Base-by-base conservation (phyloP, 2,888 invertebrate genomes). In the Danaus chrysippus region DNA sequence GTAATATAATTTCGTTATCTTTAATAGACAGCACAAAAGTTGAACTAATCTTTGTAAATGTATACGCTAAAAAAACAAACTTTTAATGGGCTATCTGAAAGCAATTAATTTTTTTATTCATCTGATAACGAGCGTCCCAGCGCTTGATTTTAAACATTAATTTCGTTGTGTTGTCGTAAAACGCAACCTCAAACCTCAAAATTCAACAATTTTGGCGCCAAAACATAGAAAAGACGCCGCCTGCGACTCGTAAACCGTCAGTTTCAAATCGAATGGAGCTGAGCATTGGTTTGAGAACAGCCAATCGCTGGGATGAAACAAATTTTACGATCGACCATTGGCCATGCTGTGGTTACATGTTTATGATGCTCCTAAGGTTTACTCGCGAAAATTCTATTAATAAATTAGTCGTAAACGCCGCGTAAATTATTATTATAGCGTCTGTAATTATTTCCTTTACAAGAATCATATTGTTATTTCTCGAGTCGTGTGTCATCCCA, bases 311-410 rank as follows among this genome's bases (percentile, higher is more conserved):
- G 73, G 75, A 78, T 76, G 79, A 79, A 83, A 81, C 83, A 78
- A 83, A 86, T 85, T 88, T 90, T 83, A 90, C 80, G 79, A 79
- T 73, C 76, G 65, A 68, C 80, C 82, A 87, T 88, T 87, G 88
- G 88, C 76, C 78, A 79, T 77, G 75, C 76, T 77, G 86, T 78
- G 84, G 84, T 87, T 79, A 83, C 84, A 83, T 84, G 84, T 89
- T 89, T 89, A 90, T 87, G 90, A 88, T 83, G 77, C 77, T 81
- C 79, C 84, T 84, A 83, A 89, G 88, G 87, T 86, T 86, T 78
- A 82, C 83, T 84, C 85, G 89, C 89, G 77, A 91, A 90, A 87
- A 85, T 89, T 89, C 90, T 91, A 90, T 88, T 90, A 90, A 87
- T 91, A 90, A 88, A 89, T 87, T 87, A 86, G 84, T 85, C 87